phyloP scores from a whole-genome alignment of 2,797 vertebrate genomes.

The Clarias platycephalus region DNA sequence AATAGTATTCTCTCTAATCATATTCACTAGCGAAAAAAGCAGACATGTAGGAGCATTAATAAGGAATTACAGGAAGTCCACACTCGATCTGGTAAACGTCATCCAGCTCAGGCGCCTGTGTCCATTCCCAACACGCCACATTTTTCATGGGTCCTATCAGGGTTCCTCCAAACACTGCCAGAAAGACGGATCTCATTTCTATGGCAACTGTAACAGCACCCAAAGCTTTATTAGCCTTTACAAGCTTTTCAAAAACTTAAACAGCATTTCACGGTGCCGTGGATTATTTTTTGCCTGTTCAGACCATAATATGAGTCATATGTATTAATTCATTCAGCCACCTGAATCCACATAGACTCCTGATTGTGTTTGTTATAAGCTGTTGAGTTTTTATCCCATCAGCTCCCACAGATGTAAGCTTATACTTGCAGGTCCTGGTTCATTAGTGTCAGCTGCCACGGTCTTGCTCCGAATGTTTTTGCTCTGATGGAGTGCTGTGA shows the following conservation, averaged over 20 bases:
- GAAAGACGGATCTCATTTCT: slow-evolving; percentile 42
- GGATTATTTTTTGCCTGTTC: slow-evolving; percentile 35
- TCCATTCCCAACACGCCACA: background rate
- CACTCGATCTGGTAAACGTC: slow-evolving; percentile 2
- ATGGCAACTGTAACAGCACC: slow-evolving; percentile 45
- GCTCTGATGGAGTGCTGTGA: slow-evolving; percentile 32
- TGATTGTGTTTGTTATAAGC: slow-evolving; percentile 28
- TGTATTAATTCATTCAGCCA: slow-evolving; percentile 43
- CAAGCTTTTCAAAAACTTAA: slow-evolving; percentile 37
- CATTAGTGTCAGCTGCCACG: slow-evolving; percentile 44
- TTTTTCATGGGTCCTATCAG: slow-evolving; percentile 19
- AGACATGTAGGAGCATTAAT: background rate
- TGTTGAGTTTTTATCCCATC: slow-evolving; percentile 42
- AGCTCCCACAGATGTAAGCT: slow-evolving; percentile 54
- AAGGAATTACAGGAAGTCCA: slow-evolving; percentile 20
- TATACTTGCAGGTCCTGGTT: slow-evolving; percentile 51
- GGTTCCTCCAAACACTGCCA: slow-evolving; percentile 37
- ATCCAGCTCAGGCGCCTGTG: slow-evolving; percentile 7
- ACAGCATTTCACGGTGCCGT: slow-evolving; percentile 19
- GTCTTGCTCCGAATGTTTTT: slow-evolving; percentile 56
- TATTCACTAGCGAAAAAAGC: background rate
- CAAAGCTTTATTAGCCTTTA: slow-evolving; percentile 33
- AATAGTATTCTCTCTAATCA: background rate
- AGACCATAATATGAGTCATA: slow-evolving; percentile 13
- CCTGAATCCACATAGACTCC: slow-evolving; percentile 24